Conservation (phyloP, 2,888 invertebrate genomes). For the Pogonocherus hispidulus region DNA sequence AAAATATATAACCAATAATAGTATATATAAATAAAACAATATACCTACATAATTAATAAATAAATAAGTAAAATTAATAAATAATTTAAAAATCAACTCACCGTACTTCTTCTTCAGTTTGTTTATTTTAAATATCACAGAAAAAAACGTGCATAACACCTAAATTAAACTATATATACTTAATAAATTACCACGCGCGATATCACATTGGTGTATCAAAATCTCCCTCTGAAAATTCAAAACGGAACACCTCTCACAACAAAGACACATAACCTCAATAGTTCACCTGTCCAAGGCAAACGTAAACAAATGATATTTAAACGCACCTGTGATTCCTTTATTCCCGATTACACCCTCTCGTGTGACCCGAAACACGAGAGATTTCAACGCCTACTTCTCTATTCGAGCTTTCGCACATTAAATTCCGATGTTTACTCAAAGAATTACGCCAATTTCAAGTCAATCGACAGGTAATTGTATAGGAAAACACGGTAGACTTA, state of each 20-base stretch:
- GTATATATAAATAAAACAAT: too few species aligned
- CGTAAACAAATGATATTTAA: constrained; percentile 38
- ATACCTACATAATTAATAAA: too few species aligned
- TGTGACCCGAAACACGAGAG: neutral
- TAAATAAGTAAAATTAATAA: too few species aligned
- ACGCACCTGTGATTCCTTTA: constrained; percentile 36
- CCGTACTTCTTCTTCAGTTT: constrained; percentile 54
- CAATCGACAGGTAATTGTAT: neutral
- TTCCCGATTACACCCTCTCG: neutral
- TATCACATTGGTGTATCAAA: neutral
- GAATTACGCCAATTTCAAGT: constrained; percentile 28
- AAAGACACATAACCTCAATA: constrained; percentile 47
- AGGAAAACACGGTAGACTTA: constrained; percentile 11
- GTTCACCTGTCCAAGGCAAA: constrained; percentile 43
- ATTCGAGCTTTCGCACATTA: neutral
- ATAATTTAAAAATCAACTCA: constrained; percentile 34
- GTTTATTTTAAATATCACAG: constrained; percentile 17
- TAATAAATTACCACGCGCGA: neutral
- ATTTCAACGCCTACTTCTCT: neutral
- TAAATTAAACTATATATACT: neutral
- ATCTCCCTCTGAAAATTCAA: constrained; percentile 5
- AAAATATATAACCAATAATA: too few species aligned
- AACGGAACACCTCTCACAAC: constrained; percentile 21
- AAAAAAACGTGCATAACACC: neutral
- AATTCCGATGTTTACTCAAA: constrained; percentile 11